phyloP scores from a whole-genome alignment of 2,113 vertebrate species.

The Lagopus leucura region DNA sequence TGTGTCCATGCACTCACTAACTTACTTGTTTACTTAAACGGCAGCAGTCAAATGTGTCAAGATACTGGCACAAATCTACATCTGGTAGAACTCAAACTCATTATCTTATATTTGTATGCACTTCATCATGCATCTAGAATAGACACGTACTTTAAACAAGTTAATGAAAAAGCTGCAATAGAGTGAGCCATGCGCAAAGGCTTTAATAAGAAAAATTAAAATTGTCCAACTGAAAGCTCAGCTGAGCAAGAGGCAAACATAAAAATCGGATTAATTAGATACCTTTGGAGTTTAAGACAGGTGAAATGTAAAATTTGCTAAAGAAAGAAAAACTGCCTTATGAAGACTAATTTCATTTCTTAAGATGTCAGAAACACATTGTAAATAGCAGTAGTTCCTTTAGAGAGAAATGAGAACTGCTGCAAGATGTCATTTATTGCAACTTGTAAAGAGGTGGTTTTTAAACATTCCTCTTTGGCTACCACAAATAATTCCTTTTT shows the following conservation, averaged over 20 bases:
- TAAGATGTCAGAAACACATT: not conserved
- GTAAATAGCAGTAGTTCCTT: not conserved
- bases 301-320: not conserved
- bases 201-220: not conserved
- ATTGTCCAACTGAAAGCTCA: not conserved
- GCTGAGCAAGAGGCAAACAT: not conserved
- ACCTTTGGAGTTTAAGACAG: not conserved
- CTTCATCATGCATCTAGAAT: not conserved
- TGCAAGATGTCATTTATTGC: not conserved
- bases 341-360: not conserved
- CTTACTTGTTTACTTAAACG: not conserved
- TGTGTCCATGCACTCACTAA: not conserved
- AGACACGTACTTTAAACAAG: not conserved
- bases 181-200: not conserved
- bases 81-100: not conserved
- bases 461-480: not conserved
- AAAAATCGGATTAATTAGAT: not conserved
- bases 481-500: not conserved
- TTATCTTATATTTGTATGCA: not conserved
- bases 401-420: not conserved
- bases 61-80: not conserved
- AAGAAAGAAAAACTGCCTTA: not conserved
- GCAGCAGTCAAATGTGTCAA: not conserved
- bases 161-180: not conserved
- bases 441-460: not conserved